These are phyloP conservation scores for Nymphalis io DNA, from an alignment of 1,140 invertebrate genomes.

Conservation along the genomic window DNA sequence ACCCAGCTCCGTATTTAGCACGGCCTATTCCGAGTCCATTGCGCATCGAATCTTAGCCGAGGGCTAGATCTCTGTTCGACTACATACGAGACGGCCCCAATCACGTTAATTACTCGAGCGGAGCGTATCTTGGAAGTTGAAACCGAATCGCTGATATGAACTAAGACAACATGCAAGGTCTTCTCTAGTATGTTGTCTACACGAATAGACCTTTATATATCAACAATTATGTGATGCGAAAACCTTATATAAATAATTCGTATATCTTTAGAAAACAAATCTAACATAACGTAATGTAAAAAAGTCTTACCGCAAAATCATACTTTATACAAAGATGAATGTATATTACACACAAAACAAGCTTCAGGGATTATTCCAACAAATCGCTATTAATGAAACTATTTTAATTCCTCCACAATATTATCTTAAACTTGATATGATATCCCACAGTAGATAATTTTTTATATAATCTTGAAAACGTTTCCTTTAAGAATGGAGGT, in stretches of 20 bases:
- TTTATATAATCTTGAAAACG: no score
- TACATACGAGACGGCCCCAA: slow-evolving; percentile 53
- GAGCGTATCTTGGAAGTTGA: slow-evolving; percentile 24
- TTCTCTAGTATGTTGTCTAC: background rate
- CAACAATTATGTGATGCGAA: background rate
- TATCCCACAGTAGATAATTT: no score
- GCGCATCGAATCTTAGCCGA: slow-evolving; percentile 60
- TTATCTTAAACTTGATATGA: no score
- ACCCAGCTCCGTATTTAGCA: slow-evolving; percentile 52
- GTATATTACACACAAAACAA: no score
- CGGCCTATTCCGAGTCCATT: slow-evolving; percentile 47
- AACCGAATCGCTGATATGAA: slow-evolving; percentile 43
- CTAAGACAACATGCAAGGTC: slow-evolving; percentile 20
- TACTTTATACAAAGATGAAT: no score
- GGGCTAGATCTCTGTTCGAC: slow-evolving; percentile 47
- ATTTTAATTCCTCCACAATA: no score
- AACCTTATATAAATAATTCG: background rate
- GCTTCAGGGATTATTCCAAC: no score
- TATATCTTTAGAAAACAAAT: no score
- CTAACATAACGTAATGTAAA: no score
- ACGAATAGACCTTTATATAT: background rate
- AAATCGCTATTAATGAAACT: no score
- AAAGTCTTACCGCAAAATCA: no score
- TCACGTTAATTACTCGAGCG: slow-evolving; percentile 68
- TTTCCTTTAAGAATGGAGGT: no score